phyloP scores from a whole-genome alignment of 2,888 invertebrate genomes.

The Spodoptera picta region DNA sequence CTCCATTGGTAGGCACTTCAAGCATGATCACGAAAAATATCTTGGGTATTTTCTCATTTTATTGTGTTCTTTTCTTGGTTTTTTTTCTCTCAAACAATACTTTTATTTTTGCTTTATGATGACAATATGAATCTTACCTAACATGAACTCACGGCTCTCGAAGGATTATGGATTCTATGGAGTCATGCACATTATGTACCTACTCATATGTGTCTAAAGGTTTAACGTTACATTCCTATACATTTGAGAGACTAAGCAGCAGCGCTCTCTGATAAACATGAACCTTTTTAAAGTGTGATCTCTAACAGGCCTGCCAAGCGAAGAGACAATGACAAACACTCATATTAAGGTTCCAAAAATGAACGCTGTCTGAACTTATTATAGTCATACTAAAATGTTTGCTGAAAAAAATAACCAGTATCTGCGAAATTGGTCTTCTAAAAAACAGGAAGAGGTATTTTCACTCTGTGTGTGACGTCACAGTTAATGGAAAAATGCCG shows the following conservation, averaged over 20 bases:
- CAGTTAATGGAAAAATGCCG: constrained; percentile 37
- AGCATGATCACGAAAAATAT: constrained; percentile 25
- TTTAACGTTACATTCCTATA: too few species aligned
- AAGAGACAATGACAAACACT: too few species aligned
- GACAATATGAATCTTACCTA: constrained; percentile 10
- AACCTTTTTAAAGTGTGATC: too few species aligned
- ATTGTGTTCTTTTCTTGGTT: constrained; percentile 12
- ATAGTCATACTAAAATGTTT: not conserved
- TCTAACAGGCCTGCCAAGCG: too few species aligned
- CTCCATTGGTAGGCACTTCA: constrained; percentile 30
- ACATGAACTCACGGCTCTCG: too few species aligned
- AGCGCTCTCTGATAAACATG: too few species aligned
- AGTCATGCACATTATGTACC: too few species aligned
- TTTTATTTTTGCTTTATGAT: constrained; percentile 11
- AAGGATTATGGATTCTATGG: too few species aligned
- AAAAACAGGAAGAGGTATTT: constrained; percentile 13
- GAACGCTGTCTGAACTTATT: too few species aligned
- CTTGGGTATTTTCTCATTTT: constrained; percentile 11
- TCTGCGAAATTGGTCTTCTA: not conserved
- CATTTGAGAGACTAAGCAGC: too few species aligned
- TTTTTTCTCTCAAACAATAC: constrained; percentile 3
- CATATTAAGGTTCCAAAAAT: not conserved
- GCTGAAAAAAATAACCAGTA: not conserved
- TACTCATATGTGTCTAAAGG: too few species aligned
- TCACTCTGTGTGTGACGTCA: constrained; percentile 20